Evolutionary conservation across 2,797 vertebrate genomes (phyloP), one percentile per base, ranked within the genome.

Genomic region (Myotis planiceps): DNA sequence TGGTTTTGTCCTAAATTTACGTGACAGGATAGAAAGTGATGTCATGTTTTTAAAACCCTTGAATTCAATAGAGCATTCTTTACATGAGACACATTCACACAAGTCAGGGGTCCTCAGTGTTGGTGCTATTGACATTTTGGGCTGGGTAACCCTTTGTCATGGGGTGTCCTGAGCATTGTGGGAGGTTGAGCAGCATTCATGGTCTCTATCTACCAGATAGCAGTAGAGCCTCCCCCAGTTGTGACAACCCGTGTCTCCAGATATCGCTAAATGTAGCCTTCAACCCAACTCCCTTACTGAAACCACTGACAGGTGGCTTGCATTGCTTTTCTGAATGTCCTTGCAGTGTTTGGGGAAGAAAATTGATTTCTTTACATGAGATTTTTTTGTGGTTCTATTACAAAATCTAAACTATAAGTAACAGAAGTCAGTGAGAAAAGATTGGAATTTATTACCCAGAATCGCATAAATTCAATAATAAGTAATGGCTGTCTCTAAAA

Each of bases 381-480:
- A 69, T 47, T 58, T 79, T 74, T 25, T 37, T 79, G 63, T 66
- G 75, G 34, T 25, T 90, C 8, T 65, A 47, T 94, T 85, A 88
- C 27, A 94, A 82, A 88, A 92, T 53, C 14, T 79, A 91, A 96
- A 72, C 88, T 96, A 98, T 97, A 98, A 98, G 96, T 96, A 98
- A 97, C 51, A 97, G 93, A 97, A 97, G 96, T 63, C 97, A 97
- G 78, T 47, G 82, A 97, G 95, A 88, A 94, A 86, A 97, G 94
- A 96, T n/a, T 94, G 81, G 96, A 97, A 84, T 98, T 98, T 97
- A 98, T 98, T 97, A 98, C 92, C 63, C 65, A 74, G 97, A 42
- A 68, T 96, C 96, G 96, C 95, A 98, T 95, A 98, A 95, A 98
- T 98, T 97, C 97, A 98, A 97, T 98, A 98, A 98, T 97, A 98